Evolutionary conservation across 2,888 invertebrate species (phyloP).

Genomic region (Aphodius granarius): DNA sequence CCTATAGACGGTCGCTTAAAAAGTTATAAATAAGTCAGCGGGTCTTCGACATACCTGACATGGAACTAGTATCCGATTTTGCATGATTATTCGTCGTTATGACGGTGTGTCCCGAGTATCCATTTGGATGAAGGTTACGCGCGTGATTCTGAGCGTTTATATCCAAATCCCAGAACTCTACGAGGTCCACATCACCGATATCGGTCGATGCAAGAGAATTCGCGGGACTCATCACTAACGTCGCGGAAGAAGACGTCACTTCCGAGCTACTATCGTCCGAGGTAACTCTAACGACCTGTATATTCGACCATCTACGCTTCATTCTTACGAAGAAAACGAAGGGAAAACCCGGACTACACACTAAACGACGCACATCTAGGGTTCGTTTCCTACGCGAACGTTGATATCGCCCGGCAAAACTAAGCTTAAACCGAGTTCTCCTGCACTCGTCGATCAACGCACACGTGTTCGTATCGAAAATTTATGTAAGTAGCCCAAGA

Average conservation of each 20-base stretch:
- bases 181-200: slow-evolving; percentile 72
- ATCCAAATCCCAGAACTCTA: slow-evolving; percentile 77
- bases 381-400: slow-evolving; percentile 23
- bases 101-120: slow-evolving; percentile 49
- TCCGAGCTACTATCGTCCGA: slow-evolving; percentile 74
- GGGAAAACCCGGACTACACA: background rate
- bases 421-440: background rate
- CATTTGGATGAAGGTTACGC: slow-evolving; percentile 28
- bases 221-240: slow-evolving; percentile 70
- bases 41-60: slow-evolving; percentile 54
- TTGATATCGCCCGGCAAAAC: slow-evolving; percentile 28
- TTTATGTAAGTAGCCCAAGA: slow-evolving; percentile 47
- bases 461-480: slow-evolving; percentile 38
- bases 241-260: slow-evolving; percentile 74
- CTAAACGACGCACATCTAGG: background rate
- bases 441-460: slow-evolving; percentile 23
- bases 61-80: slow-evolving; percentile 54
- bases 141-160: slow-evolving; percentile 55
- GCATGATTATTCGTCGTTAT: slow-evolving; percentile 43
- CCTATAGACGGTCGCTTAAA: background rate
- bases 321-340: slow-evolving; percentile 47
- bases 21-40: slow-evolving; percentile 2
- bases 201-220: slow-evolving; percentile 76
- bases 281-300: slow-evolving; percentile 70
- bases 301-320: slow-evolving; percentile 74